Evolutionary conservation across 2,113 vertebrate species (phyloP), one percentile per base, ranked within the genome.

Genomic region (Brachionichthys hirsutus): DNA sequence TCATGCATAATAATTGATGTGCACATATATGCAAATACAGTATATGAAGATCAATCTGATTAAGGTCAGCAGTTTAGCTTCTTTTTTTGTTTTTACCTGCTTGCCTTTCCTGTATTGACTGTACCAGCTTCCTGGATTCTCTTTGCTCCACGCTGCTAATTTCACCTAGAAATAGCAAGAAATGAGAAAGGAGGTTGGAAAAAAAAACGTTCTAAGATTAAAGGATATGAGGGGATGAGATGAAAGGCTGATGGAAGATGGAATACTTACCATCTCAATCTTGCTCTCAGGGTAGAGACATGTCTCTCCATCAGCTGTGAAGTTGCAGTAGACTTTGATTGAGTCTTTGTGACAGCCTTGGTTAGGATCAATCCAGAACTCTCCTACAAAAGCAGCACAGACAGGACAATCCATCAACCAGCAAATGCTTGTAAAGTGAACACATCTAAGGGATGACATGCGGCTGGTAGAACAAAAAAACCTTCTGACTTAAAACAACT

Each of bases 281-380:
- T 88, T 94, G 83, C 94, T 94, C 35, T 97, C 94, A 0, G 96
- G 95, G 58, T 91, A 88, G 10, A 98, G 89, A 43, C 96, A 98
- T 42, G 95, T 97, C 68, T 98, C 92, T 6, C 96, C 96, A 2
- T 93, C 92, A 0, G 94, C 93, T 0, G 94, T 95, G 87, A 96
- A 98, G 87, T 97, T 98, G 79, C 96, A 98, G 83, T 92, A 95
- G 34, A 97, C 95, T 54, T 85, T 92, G 84, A 98, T 84, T 1
- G 94, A 91, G 35, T 98, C 95, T 18, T 80, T 69, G 36, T 93
- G 59, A 45, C 95, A 95, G 46, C 96, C 96, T 74, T 98, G 95
- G 82, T 98, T 98, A 52, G 96, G 96, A 77, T 98, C 96, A 41
- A 98, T 96, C 95, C 95, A 98, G 76, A 96, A 98, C 4, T 97